These are phyloP conservation scores for Cecidostiba fungosa DNA, from an alignment of 2,888 invertebrate species.

Conservation along the genomic window DNA sequence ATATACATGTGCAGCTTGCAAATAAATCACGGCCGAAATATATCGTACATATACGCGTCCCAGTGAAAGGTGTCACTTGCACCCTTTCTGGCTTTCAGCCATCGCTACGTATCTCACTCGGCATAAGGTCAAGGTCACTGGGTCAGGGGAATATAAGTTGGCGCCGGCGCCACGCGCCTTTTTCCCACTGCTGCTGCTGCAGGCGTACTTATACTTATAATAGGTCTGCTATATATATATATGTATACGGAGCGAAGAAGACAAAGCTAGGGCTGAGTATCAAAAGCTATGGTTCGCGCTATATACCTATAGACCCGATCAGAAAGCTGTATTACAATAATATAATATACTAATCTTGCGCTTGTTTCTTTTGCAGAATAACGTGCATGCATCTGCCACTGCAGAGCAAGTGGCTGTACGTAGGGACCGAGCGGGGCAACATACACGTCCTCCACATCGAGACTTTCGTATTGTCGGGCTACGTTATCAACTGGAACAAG, in stretches of 20 bases:
- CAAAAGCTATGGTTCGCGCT: no score
- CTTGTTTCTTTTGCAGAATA: constrained; percentile 85
- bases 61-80: constrained; percentile 57
- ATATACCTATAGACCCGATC: no score
- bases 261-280: no score
- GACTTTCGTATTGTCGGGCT: constrained; percentile 97
- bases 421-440: constrained; percentile 99
- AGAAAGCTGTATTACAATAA: no score
- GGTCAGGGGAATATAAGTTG: constrained; percentile 58
- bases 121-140: constrained; percentile 60
- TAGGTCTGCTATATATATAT: no score
- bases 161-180: constrained; percentile 24
- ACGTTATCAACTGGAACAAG: constrained; percentile 99
- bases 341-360: no score
- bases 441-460: constrained; percentile 98
- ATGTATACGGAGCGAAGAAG: no score
- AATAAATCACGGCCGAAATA: constrained; percentile 37
- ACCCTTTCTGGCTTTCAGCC: constrained; percentile 60
- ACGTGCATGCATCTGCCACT: constrained; percentile 97
- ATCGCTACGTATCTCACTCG: constrained; percentile 37
- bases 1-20: neutral
- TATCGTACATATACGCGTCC: neutral
- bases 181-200: constrained; percentile 2
- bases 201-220: no score
- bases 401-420: constrained; percentile 99